These are phyloP conservation scores for Euplexia lucipara DNA, from an alignment of 2,888 invertebrate species.

Conservation along the genomic window DNA sequence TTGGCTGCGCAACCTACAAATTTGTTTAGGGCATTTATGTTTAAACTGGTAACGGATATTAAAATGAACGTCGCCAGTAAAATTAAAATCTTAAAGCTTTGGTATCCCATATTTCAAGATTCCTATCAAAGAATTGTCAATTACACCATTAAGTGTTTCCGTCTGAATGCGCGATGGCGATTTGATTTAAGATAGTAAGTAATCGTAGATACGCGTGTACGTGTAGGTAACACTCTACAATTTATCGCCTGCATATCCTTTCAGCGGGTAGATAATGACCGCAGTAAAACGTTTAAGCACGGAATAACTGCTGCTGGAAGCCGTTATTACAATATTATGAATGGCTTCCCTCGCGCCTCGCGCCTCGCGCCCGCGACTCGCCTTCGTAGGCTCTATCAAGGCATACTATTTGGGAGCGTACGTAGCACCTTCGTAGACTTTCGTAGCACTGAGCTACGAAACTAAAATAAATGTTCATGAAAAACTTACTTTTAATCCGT, in stretches of 20 bases:
- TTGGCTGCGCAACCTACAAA: conserved; percentile 9
- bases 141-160: conserved; percentile 35
- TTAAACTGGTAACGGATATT: too few species aligned
- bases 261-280: conserved; percentile 91
- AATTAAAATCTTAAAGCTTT: conserved; percentile 9
- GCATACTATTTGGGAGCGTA: conserved; percentile 37
- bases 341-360: conserved; percentile 84
- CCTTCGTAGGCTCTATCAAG: conserved; percentile 61
- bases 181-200: conserved; percentile 61
- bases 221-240: conserved; percentile 84
- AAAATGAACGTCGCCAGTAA: background rate
- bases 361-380: conserved; percentile 68
- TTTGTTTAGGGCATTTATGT: background rate
- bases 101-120: conserved; percentile 20
- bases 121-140: conserved; percentile 25
- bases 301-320: conserved; percentile 89
- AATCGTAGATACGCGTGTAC: conserved; percentile 76
- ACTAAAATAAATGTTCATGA: conserved; percentile 13
- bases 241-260: conserved; percentile 91
- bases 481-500: conserved; percentile 18
- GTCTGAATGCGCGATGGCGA: conserved; percentile 43
- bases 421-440: conserved; percentile 9
- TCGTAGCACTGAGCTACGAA: conserved; percentile 28
- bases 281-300: conserved; percentile 91
- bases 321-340: conserved; percentile 91